Conservation (phyloP, 1,140 invertebrate species). For the Macrotrachela quadricornifera region DNA sequence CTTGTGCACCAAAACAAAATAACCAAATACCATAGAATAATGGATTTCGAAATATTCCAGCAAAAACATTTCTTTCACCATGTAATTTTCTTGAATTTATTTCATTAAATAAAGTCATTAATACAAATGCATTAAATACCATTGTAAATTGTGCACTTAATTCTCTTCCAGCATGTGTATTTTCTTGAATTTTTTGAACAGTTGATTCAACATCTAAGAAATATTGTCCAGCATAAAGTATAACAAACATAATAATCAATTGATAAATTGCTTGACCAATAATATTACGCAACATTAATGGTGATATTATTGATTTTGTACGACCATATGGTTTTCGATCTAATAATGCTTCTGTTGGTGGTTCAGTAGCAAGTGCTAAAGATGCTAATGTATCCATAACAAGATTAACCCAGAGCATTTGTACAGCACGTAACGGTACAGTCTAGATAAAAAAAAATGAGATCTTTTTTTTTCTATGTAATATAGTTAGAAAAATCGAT, state of each 20-base stretch:
- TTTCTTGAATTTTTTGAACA: slow-evolving; percentile 36
- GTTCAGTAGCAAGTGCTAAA: slow-evolving; percentile 9
- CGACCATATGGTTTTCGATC: slow-evolving; percentile 10
- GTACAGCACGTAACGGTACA: slow-evolving; percentile 19
- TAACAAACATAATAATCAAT: slow-evolving; percentile 2
- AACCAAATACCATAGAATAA: slow-evolving; percentile 97
- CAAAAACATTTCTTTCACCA: slow-evolving; percentile 89
- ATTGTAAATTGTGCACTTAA: slow-evolving; percentile 92
- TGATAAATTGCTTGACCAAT: slow-evolving; percentile 8
- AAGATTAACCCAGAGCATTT: slow-evolving; percentile 11
- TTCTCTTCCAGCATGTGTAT: slow-evolving; percentile 35
- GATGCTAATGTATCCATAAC: slow-evolving; percentile 10
- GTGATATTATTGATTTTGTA: slow-evolving; percentile 7
- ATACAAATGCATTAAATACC: slow-evolving; percentile 98
- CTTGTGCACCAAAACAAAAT: slow-evolving; percentile 70
- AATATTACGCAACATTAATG: slow-evolving; percentile 5
- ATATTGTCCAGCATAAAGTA: slow-evolving; percentile 46
- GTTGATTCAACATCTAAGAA: neutral
- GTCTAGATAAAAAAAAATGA: slow-evolving; percentile 39
- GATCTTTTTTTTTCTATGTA: too few species aligned
- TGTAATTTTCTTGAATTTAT: slow-evolving; percentile 98
- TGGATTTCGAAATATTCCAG: slow-evolving; percentile 69
- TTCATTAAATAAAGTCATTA: slow-evolving; percentile 99
- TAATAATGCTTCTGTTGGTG: slow-evolving; percentile 7
- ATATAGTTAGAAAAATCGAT: slow-evolving; percentile 41